Percentiles rank a stretch among this genome's conserved stretches.
These are phyloP conservation scores for Caenorhabditis macrosperma DNA, from an alignment of 2,888 invertebrate genomes.

Conservation along the genomic window DNA sequence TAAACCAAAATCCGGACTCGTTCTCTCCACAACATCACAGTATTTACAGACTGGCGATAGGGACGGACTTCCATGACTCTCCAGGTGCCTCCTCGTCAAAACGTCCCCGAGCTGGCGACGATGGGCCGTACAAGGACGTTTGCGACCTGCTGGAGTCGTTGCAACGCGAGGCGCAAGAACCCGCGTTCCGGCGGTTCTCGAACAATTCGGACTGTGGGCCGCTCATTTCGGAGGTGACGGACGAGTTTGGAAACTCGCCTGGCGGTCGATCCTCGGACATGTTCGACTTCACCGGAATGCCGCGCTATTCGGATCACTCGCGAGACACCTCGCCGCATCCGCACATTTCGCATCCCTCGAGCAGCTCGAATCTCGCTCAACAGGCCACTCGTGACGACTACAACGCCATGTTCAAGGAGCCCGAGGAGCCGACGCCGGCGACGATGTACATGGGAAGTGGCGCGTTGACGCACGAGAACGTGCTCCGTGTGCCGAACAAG, in stretches of 20 bases:
- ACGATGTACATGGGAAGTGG: conserved; percentile 58
- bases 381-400: neutral
- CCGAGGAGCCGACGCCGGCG: conserved; percentile 6
- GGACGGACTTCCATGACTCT: conserved; percentile 63
- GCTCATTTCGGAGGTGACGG: conserved; percentile 59
- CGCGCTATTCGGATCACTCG: conserved; percentile 25
- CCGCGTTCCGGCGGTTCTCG: conserved; percentile 19
- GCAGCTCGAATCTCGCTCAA: neutral
- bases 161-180: conserved; percentile 50
- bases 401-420: neutral
- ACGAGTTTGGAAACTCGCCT: conserved; percentile 57
- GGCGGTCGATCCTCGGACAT: conserved; percentile 8
- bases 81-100: conserved; percentile 34
- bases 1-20: too few relatives aligned
- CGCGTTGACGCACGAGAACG: conserved; percentile 47
- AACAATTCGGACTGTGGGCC: conserved; percentile 52
- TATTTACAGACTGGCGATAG: conserved; percentile 59
- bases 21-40: too few relatives aligned
- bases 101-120: conserved; percentile 13
- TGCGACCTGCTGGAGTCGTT: conserved; percentile 48
- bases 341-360: conserved; percentile 26
- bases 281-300: conserved; percentile 10
- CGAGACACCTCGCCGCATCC: conserved; percentile 41
- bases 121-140: conserved; percentile 23
- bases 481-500: conserved; percentile 16